A percentile compares a stretch with the other conserved stretches of the same genome.
Conservation (phyloP, 2,113 vertebrate genomes). For the Raja brachyura region DNA sequence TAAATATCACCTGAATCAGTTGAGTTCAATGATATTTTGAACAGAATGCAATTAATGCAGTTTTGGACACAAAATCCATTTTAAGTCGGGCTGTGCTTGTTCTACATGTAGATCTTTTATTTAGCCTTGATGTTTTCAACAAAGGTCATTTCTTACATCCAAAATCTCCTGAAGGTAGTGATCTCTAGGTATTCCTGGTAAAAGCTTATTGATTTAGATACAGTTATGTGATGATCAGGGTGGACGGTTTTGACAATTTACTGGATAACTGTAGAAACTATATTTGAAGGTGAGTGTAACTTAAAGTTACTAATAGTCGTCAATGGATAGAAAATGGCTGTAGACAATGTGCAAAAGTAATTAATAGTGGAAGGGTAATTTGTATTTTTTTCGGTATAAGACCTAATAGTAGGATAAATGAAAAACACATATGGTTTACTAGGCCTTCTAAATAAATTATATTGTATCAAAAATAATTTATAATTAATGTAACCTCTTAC, state of each 20-base stretch:
- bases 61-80: background rate
- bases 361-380: background rate
- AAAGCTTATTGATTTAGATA: background rate
- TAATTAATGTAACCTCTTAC: background rate
- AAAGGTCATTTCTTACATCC: background rate
- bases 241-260: background rate
- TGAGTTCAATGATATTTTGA: background rate
- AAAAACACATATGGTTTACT: background rate
- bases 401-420: background rate
- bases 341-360: background rate
- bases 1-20: constrained; percentile 1
- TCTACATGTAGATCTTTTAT: background rate
- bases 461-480: background rate
- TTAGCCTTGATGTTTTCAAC: background rate
- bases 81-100: background rate
- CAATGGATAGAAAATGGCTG: background rate
- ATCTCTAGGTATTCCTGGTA: background rate
- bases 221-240: background rate
- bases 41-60: background rate
- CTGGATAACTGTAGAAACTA: background rate
- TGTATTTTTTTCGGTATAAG: background rate
- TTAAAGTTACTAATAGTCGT: background rate
- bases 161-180: no score
- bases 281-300: background rate
- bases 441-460: background rate